A percentile compares a stretch with the other conserved stretches of the same genome.
Evolutionary conservation across 2,888 invertebrate genomes (phyloP).

Genomic region (Chironomus riparius): DNA sequence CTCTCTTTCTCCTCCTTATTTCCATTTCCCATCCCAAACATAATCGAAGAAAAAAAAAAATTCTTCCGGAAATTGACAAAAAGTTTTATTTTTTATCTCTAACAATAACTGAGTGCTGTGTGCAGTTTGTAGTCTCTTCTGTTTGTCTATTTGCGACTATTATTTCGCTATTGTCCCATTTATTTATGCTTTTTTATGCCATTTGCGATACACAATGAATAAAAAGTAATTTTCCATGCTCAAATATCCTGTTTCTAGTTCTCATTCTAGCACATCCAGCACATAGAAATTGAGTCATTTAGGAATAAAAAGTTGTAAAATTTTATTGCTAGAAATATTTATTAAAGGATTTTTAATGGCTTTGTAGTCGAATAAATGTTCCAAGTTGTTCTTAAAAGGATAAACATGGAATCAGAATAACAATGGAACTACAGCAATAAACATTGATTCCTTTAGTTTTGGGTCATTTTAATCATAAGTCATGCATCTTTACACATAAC

Average conservation of each 20-base stretch:
- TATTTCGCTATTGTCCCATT: background rate
- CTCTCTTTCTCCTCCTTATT: background rate
- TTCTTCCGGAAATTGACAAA: constrained; percentile 1
- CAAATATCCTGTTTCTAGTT: background rate
- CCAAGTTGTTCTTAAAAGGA: background rate
- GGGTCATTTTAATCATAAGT: background rate
- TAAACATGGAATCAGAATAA: background rate
- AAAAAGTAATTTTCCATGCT: constrained; percentile 1
- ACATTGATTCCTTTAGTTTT: background rate
- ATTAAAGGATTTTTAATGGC: constrained; percentile 7
- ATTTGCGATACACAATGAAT: constrained; percentile 16
- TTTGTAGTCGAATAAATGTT: background rate
- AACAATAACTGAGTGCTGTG: background rate
- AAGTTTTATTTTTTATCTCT: background rate
- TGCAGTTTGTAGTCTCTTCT: background rate
- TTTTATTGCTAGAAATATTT: background rate
- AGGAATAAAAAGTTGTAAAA: background rate
- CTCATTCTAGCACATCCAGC: background rate
- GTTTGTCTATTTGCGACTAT: background rate
- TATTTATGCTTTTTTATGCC: constrained; percentile 5
- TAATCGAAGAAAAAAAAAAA: no score
- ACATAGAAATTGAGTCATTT: background rate
- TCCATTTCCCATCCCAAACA: no score
- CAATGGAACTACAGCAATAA: background rate
- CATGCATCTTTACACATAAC: background rate